These are phyloP conservation scores for Dorcus parallelipipedus DNA, from an alignment of 2,888 invertebrate species.

Conservation along the genomic window DNA sequence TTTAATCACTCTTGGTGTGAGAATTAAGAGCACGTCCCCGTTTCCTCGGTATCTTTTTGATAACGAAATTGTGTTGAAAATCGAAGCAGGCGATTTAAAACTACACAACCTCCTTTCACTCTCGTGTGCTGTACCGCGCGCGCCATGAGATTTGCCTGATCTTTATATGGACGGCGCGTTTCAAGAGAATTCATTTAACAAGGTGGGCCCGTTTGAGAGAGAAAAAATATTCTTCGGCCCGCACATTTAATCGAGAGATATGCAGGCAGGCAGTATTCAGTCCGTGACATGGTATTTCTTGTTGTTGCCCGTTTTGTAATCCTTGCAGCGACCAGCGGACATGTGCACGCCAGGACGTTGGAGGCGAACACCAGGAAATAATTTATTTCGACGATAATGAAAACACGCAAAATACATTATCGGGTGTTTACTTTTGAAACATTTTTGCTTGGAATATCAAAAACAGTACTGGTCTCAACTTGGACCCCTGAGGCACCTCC, in stretches of 20 bases:
- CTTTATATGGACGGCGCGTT: conserved; percentile 24
- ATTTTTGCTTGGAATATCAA: too few species aligned
- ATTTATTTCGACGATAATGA: too few species aligned
- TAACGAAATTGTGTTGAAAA: conserved; percentile 14
- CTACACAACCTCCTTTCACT: conserved; percentile 31
- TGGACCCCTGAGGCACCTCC: too few species aligned
- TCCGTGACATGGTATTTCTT: conserved; percentile 24
- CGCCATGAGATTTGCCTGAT: conserved; percentile 25
- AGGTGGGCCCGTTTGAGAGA: conserved; percentile 25
- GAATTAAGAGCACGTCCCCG: background rate
- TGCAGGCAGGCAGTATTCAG: conserved; percentile 13
- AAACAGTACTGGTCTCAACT: too few species aligned
- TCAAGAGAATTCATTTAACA: conserved; percentile 18
- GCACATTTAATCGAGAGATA: conserved; percentile 13
- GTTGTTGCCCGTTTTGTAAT: too few species aligned
- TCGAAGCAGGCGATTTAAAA: conserved; percentile 2
- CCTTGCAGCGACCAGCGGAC: too few species aligned
- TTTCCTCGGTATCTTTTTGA: conserved; percentile 1
- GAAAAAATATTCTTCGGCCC: conserved; percentile 7
- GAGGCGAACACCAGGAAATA: too few species aligned
- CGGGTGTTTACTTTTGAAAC: too few species aligned
- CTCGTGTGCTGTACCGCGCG: conserved; percentile 27
- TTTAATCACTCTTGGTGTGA: background rate
- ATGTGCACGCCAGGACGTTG: too few species aligned
- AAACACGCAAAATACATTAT: too few species aligned